Percentiles rank a stretch among this genome's conserved stretches.
These are phyloP conservation scores for Orchestes rusci DNA, from an alignment of 2,888 invertebrate species.

Conservation along the genomic window DNA sequence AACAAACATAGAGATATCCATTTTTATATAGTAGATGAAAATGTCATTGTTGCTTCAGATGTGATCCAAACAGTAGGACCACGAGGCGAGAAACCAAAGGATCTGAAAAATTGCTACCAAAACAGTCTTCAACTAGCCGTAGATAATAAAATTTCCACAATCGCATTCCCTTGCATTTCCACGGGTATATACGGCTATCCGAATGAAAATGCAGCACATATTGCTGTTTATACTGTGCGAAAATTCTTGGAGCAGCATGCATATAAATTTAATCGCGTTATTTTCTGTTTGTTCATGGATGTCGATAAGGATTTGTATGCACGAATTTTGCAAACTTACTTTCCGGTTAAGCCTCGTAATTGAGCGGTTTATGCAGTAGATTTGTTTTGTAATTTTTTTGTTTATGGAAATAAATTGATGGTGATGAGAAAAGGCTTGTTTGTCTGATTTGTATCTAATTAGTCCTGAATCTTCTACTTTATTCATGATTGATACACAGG, in stretches of 20 bases:
- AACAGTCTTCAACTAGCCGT: constrained; percentile 54
- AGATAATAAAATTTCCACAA: constrained; percentile 52
- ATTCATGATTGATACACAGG: too few relatives aligned
- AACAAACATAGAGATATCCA: too few relatives aligned
- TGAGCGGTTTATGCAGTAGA: too few relatives aligned
- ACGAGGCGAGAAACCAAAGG: constrained; percentile 58
- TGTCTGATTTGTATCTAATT: too few relatives aligned
- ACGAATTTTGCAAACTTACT: constrained; percentile 63
- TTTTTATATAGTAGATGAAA: too few relatives aligned
- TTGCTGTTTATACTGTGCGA: constrained; percentile 62
- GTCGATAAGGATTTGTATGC: constrained; percentile 68
- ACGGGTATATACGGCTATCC: constrained; percentile 91
- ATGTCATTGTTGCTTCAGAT: constrained; percentile 51
- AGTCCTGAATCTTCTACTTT: too few relatives aligned
- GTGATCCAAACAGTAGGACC: constrained; percentile 90
- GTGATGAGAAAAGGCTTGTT: too few relatives aligned
- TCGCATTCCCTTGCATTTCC: constrained; percentile 86
- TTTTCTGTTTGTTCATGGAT: constrained; percentile 73
- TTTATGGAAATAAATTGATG: too few relatives aligned
- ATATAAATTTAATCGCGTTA: constrained; percentile 60
- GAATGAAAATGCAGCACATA: constrained; percentile 65
- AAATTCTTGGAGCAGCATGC: constrained; percentile 51
- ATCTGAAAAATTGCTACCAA: constrained; percentile 63
- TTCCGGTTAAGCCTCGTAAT: constrained; percentile 49
- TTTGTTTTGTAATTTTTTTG: too few relatives aligned